Evolutionary conservation across 2,888 invertebrate species (phyloP), one percentile per base, ranked within the genome.

Genomic region (Agrochola circellaris): DNA sequence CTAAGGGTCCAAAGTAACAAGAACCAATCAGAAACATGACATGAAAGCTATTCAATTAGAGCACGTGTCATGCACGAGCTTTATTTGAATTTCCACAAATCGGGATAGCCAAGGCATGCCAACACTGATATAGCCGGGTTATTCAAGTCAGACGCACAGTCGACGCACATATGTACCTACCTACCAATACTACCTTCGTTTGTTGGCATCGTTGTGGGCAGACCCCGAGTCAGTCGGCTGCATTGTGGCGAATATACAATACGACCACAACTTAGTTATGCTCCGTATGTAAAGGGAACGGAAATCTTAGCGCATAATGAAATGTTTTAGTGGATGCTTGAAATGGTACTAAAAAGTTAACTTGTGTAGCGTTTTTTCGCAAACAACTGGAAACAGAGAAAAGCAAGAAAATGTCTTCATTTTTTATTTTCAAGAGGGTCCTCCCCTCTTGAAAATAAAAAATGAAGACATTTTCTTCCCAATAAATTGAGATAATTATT

Each of bases 181-280:
- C 54, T n/a, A 11, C 15, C 2, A n/a, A 48, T 42, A 48, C 0
- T 56, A 62, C 1, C 9, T 74, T 42, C 38, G 30, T 30, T 42
- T 48, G 34, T 58, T 70, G 11, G 66, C 66, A 62, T 34, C 38
- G 56, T 45, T 74, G 82, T 65, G 64, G 73, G 71, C 45, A 30
- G 17, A 54, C 48, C 67, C 45, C 62, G 62, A 71, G 70, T 38
- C 51, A 61, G 75, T 70, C 17, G 42, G 68, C n/a, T 71, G 68
- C 67, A 71, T 82, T 82, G 74, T 74, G 79, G 82, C n/a, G 82
- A 79, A 82, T 74, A 82, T 79, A 75, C 62, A 82, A 82, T 82
- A 72, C 61, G 58, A 73, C 75, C 82, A 62, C 82, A 79, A 75
- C 64, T 79, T 65, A 65, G 69, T 68, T 74, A 72, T 72, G 60